Conservation (phyloP, 2,797 vertebrate genomes). For the Natrix natrix region DNA sequence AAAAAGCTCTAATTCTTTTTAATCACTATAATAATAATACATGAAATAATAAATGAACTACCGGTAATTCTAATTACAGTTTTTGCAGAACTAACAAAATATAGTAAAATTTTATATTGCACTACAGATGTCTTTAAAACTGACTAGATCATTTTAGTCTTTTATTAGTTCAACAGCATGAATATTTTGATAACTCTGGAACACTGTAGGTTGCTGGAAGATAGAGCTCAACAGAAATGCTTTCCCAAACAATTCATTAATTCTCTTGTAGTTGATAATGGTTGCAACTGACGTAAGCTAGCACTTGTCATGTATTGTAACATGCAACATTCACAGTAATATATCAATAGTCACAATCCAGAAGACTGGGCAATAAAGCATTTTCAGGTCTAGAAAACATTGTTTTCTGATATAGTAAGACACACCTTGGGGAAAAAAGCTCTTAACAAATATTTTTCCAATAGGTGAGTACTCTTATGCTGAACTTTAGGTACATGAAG, state of each 20-base stretch:
- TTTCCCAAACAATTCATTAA: background rate
- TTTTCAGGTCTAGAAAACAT: background rate
- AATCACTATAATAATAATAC: conserved; percentile 55
- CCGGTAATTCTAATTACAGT: conserved; percentile 56
- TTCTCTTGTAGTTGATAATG: background rate
- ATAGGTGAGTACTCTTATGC: background rate
- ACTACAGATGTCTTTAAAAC: background rate
- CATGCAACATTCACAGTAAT: background rate
- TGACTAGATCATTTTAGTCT: background rate
- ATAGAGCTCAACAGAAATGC: background rate
- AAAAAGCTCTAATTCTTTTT: conserved; percentile 31
- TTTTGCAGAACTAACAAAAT: conserved; percentile 32
- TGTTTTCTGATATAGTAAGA: background rate
- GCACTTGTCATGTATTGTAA: background rate
- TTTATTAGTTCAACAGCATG: background rate
- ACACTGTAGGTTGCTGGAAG: background rate
- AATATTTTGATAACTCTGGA: background rate
- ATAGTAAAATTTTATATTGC: background rate
- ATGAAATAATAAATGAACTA: conserved; percentile 60
- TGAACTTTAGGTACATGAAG: background rate
- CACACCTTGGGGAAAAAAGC: background rate
- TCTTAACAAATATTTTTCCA: background rate
- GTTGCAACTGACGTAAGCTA: background rate
- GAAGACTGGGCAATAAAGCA: background rate
- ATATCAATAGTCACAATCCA: background rate